Evolutionary conservation across 2,888 invertebrate species (phyloP), one percentile per base, ranked within the genome.

Genomic region (Zaprionus lineosus): DNA sequence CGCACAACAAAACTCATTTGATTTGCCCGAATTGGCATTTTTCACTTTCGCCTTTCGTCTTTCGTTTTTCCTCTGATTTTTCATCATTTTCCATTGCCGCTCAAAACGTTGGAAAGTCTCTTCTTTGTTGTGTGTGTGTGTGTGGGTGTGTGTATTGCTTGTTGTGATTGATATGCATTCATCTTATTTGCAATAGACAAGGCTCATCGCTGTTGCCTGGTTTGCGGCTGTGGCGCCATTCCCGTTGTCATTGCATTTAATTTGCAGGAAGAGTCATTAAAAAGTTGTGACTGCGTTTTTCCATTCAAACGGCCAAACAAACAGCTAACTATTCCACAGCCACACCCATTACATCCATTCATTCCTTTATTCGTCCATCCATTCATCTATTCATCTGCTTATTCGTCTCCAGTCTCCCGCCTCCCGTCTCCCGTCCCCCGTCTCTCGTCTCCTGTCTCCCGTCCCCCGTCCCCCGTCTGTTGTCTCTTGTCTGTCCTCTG

Each of bases 1-100:
- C 12, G 24, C 31, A 53, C 47, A 29, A 59, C 56, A 72, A 44
- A 64, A 59, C 57, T 57, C 66, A 74, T 74, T 74, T 75, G 74
- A 74, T 62, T 75, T 67, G 56, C 21, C 44, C 50, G 19, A 50
- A 65, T 46, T 46, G 37, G 33, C 29, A 53, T 26, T 46, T 36
- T 14, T 12, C 29, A 6, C 5, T 37, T 5, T 53, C 67, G 43
- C 44, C 36, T 52, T 28, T 34, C 36, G 29, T 14, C 2, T 29
- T 3, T 9, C 2, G 3, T 37, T 24, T 8, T 19, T 9, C 19
- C 34, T 29, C 8, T 39, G 52, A 55, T 43, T 29, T 71, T 74
- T 67, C n/a, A 63, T 50, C 29, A 58, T 46, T 63, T 57, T 31
- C 39, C 39, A 57, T 44, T 44, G 50, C 43, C 24, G 19, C 16